These are phyloP conservation scores for Sternotherus odoratus DNA, from an alignment of 2,797 vertebrate species.

Conservation along the genomic window DNA sequence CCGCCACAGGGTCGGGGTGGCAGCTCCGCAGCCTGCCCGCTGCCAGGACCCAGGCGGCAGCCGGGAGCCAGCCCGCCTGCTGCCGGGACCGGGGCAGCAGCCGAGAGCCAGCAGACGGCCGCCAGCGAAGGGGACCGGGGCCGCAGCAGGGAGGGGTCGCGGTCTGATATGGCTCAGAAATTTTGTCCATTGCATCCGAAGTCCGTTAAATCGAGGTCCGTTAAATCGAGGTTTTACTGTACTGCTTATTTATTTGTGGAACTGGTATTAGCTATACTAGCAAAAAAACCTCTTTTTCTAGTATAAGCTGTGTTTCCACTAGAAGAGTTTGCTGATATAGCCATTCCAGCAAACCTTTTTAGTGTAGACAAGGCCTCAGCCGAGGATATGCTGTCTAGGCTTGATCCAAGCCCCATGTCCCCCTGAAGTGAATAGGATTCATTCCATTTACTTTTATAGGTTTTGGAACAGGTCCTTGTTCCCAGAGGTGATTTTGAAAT, in stretches of 20 bases:
- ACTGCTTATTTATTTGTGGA: not conserved
- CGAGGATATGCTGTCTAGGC: not conserved
- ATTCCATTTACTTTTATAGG: not conserved
- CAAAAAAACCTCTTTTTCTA: not conserved
- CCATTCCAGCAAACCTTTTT: not conserved
- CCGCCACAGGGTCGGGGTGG: too few species aligned
- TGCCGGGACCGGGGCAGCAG: too few species aligned
- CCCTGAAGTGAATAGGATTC: not conserved
- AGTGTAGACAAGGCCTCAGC: not conserved
- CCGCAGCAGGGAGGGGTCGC: too few species aligned
- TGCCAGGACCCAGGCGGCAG: too few species aligned
- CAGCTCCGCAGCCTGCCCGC: too few species aligned
- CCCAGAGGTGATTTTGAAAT: not conserved
- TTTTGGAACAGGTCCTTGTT: not conserved
- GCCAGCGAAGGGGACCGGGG: too few species aligned
- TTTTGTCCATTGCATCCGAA: too few species aligned
- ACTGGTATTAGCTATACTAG: not conserved
- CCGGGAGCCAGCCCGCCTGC: too few species aligned
- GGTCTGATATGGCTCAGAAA: too few species aligned
- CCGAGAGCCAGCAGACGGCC: too few species aligned
- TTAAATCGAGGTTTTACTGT: too few species aligned
- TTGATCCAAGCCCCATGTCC: not conserved
- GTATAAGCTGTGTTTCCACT: not conserved
- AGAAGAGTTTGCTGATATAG: not conserved
- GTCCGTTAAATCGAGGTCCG: too few species aligned